phyloP scores from a whole-genome alignment of 1,140 invertebrate species.

The Lethrus apterus region DNA sequence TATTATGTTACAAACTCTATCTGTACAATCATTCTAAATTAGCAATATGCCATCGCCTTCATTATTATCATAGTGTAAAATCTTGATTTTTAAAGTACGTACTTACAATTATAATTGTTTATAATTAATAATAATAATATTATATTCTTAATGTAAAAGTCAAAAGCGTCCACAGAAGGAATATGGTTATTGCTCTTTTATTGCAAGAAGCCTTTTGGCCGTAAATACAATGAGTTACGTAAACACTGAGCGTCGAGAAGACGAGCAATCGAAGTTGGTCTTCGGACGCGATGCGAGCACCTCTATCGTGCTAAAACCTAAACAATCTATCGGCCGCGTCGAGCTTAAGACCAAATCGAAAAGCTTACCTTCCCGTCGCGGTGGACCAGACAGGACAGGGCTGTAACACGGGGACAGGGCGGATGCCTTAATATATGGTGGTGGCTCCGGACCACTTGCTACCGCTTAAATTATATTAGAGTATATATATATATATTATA shows the following conservation, averaged over 20 bases:
- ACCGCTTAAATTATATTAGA: slow-evolving; percentile 39
- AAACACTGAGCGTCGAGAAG: slow-evolving; percentile 16
- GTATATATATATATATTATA: slow-evolving; percentile 37
- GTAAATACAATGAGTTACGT: slow-evolving; percentile 28
- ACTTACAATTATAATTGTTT: slow-evolving; percentile 39
- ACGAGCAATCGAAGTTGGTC: slow-evolving; percentile 1
- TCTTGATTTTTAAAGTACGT: slow-evolving; percentile 41
- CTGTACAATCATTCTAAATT: slow-evolving; percentile 43
- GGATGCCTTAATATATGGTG: slow-evolving; percentile 33
- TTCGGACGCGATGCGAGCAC: background rate
- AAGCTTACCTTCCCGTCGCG: too few relatives aligned
- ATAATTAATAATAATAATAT: slow-evolving; percentile 33
- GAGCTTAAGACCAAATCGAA: background rate
- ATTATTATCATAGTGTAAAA: slow-evolving; percentile 43
- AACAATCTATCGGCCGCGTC: too few relatives aligned
- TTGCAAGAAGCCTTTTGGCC: slow-evolving; percentile 44
- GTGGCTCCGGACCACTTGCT: slow-evolving; percentile 38
- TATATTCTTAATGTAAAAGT: slow-evolving; percentile 42
- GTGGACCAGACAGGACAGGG: slow-evolving; percentile 26
- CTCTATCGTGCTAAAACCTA: slow-evolving; percentile 13
- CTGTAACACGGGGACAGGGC: slow-evolving; percentile 36
- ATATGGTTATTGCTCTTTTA: slow-evolving; percentile 49
- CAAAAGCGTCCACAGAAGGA: slow-evolving; percentile 47
- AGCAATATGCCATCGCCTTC: slow-evolving; percentile 35
- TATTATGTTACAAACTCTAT: slow-evolving; percentile 43